Percentiles rank a stretch among this genome's conserved stretches.
Conservation (phyloP, 2,797 vertebrate genomes). For the Xenops minutus region DNA sequence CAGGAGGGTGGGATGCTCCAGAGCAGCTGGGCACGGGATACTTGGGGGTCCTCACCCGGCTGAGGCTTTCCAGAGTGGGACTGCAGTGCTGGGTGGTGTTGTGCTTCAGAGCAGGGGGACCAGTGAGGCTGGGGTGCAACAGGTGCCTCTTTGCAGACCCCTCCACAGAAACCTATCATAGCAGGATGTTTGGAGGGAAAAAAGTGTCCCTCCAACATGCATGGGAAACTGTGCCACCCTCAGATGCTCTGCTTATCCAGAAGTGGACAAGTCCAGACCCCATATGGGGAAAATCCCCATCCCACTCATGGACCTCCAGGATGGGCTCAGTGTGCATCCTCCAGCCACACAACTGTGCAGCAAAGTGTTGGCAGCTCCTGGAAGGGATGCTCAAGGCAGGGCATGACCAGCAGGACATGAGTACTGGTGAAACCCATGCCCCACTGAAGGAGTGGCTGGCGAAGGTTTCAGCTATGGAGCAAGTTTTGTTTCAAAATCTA, state of each 20-base stretch:
- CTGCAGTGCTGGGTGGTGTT: fast-evolving
- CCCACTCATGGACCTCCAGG: not conserved
- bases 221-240: not conserved
- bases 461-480: not conserved
- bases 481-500: conserved; percentile 40
- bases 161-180: fast-evolving
- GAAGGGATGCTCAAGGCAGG: not conserved
- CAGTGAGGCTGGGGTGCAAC: not conserved
- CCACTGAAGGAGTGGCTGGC: not conserved
- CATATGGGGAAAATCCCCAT: not conserved
- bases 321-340: not conserved
- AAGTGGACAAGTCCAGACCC: not conserved
- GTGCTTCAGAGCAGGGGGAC: not conserved
- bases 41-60: not conserved
- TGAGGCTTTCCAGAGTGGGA: not conserved
- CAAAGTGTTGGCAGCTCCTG: not conserved
- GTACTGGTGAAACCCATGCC: not conserved
- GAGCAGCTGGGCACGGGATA: not conserved
- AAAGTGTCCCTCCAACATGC: fast-evolving
- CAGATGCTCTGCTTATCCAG: not conserved
- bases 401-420: not conserved
- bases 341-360: fast-evolving
- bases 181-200: not conserved
- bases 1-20: not conserved
- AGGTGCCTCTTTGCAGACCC: not conserved